These are phyloP conservation scores for Pseudorhombus dupliciocellatus DNA, from an alignment of 2,113 vertebrate genomes.

Conservation along the genomic window DNA sequence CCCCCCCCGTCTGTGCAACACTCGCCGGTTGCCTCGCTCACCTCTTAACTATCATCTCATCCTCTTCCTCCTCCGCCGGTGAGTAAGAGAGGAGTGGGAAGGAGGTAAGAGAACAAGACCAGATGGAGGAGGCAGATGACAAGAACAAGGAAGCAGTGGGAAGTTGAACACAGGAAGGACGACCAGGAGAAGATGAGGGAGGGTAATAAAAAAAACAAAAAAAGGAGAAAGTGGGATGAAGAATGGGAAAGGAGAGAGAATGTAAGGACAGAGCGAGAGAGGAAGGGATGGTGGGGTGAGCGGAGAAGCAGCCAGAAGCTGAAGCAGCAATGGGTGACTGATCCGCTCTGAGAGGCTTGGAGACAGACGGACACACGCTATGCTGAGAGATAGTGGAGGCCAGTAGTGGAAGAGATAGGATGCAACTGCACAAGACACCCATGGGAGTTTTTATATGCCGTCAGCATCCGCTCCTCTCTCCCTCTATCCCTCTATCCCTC, in stretches of 20 bases:
- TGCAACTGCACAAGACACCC: slow-evolving; percentile 69
- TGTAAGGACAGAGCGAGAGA: slow-evolving; percentile 38
- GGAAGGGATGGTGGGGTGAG: slow-evolving; percentile 45
- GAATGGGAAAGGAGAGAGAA: slow-evolving; percentile 32
- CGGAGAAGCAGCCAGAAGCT: slow-evolving; percentile 72
- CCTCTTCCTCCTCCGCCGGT: slow-evolving; percentile 33
- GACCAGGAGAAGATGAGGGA: neutral
- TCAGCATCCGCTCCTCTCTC: slow-evolving; percentile 61
- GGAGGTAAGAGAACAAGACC: slow-evolving; percentile 41
- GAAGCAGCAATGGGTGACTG: slow-evolving; percentile 81
- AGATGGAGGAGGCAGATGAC: slow-evolving; percentile 42
- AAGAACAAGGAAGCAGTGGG: slow-evolving; percentile 40
- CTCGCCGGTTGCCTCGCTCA: slow-evolving; percentile 51
- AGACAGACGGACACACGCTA: slow-evolving; percentile 67
- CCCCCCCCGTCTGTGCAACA: slow-evolving; percentile 27
- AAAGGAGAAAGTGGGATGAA: slow-evolving; percentile 24
- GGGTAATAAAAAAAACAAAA: neutral
- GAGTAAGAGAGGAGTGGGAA: slow-evolving; percentile 63
- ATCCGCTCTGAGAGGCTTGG: slow-evolving; percentile 75
- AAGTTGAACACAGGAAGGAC: slow-evolving; percentile 32
- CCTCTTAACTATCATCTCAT: slow-evolving; percentile 59
- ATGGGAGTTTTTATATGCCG: slow-evolving; percentile 74
- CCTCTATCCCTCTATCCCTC: slow-evolving; percentile 34
- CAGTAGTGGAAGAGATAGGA: slow-evolving; percentile 59
- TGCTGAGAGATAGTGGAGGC: slow-evolving; percentile 60